Evolutionary conservation across 2,113 vertebrate species (phyloP), one percentile per base, ranked within the genome.

Genomic region (Trematomus loennbergii): DNA sequence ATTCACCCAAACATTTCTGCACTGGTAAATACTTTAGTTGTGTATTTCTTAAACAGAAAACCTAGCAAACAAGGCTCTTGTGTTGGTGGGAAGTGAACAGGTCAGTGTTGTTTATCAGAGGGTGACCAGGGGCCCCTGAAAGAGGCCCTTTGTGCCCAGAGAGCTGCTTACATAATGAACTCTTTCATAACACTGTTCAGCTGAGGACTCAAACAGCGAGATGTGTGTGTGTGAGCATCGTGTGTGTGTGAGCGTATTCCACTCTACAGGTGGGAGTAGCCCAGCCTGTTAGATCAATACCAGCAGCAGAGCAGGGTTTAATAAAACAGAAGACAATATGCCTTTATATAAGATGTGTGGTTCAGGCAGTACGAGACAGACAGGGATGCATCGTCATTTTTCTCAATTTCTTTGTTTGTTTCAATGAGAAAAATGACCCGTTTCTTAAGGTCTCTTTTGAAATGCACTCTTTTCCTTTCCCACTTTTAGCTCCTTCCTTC

Each of bases 171-270:
- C 80, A 92, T 92, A 94, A 93, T 64, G 12, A 77, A 58, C 45
- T 52, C 88, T 93, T 93, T 93, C 86, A 93, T 88, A 90, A 91
- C 79, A 72, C 70, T 2, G 68, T 74, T 86, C 92, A 92, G 78
- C 91, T 91, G 82, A 12, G 40, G 55, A 50, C 67, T 70, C 67
- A 55, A 2, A 29, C 25, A 46, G 65, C 13, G 67, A 12, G 5
- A 48, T 61, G 65, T 54, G 43, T 18, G 49, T 16, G 3, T 43
- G 48, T 25, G 46, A 45, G 48, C 22, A 22, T 22, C 16, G 29
- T 17, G n/a, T n/a, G 46, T 33, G 36, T 68, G 58, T 13, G 57
- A 33, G 9, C 18, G 17, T 62, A 49, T 67, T 55, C 50, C 13
- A 13, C 33, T 36, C 4, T 36, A 36, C 33, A 36, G 33, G 33